These are phyloP conservation scores for Leptinotarsa undecemlineata DNA, from an alignment of 1,140 invertebrate genomes.

Conservation along the genomic window DNA sequence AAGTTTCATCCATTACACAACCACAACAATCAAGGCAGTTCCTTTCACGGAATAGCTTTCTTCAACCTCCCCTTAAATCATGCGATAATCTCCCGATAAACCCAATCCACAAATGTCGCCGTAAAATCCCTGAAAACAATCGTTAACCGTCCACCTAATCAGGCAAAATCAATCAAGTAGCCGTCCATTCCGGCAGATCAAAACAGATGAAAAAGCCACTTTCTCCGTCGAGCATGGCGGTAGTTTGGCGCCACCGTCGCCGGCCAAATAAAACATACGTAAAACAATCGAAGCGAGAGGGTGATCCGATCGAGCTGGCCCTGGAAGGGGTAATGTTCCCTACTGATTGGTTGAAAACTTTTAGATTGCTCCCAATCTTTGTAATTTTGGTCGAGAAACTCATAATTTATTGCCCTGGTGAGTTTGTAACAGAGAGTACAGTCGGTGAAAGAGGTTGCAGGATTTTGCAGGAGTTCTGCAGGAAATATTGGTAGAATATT, in stretches of 20 bases:
- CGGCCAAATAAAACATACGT: slow-evolving; percentile 44
- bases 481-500: too few relatives aligned
- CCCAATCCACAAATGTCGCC: not conserved
- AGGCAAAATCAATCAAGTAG: slow-evolving; percentile 14
- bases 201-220: slow-evolving; percentile 21
- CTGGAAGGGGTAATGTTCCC: slow-evolving; percentile 39
- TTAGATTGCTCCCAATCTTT: slow-evolving; percentile 53
- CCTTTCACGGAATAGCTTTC: not conserved
- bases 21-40: not conserved
- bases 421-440: slow-evolving; percentile 39
- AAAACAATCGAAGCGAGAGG: slow-evolving; percentile 46
- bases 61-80: not conserved
- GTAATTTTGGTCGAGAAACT: slow-evolving; percentile 54
- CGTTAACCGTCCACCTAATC: not conserved
- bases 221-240: slow-evolving; percentile 19
- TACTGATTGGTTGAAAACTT: slow-evolving; percentile 53
- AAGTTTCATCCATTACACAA: too few relatives aligned
- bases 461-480: too few relatives aligned
- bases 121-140: not conserved
- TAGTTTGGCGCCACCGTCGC: slow-evolving; percentile 30
- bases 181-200: slow-evolving; percentile 13
- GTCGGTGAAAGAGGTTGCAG: slow-evolving; percentile 28
- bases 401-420: slow-evolving; percentile 51
- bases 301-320: slow-evolving; percentile 39
- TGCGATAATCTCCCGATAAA: not conserved